phyloP scores from a whole-genome alignment of 37 sponge, comb jelly and placozoan genomes.

The Tethya wilhelma region DNA sequence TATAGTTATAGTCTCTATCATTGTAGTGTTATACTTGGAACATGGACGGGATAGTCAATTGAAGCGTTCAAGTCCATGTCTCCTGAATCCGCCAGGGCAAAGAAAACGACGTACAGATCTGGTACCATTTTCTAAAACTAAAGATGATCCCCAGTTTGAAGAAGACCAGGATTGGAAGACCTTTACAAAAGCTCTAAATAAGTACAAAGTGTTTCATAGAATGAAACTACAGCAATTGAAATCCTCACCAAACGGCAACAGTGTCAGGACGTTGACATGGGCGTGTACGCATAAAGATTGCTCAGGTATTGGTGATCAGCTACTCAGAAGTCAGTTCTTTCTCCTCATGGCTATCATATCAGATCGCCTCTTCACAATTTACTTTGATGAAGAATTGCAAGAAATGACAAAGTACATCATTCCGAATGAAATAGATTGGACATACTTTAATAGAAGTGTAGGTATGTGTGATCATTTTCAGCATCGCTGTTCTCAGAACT shows the following conservation, averaged over 20 bases:
- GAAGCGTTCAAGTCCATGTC: no score
- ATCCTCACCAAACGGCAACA: not conserved
- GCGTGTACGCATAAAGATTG: conserved; percentile 20
- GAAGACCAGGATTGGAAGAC: conserved; percentile 4
- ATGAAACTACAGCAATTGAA: conserved; percentile 5
- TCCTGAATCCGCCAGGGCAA: no score
- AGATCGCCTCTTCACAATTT: conserved; percentile 38
- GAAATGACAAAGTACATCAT: not conserved
- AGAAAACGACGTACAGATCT: no score
- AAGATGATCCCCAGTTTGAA: not conserved
- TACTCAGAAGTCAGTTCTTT: conserved; percentile 13
- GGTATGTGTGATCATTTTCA: conserved; percentile 5
- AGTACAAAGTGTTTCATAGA: conserved; percentile 23
- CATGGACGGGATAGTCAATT: no score
- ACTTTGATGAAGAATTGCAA: conserved; percentile 29
- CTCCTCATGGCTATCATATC: conserved; percentile 46
- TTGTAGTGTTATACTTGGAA: no score
- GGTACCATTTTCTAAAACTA: no score
- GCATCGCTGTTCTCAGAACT: not conserved
- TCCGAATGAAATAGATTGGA: conserved; percentile 44
- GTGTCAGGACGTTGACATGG: conserved; percentile 47
- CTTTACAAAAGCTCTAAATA: conserved; percentile 5
- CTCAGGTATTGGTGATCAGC: conserved; percentile 49
- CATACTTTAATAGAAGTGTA: not conserved
- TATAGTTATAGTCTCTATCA: no score